Evolutionary conservation across 1,140 invertebrate species (phyloP).

Genomic region (Diabrotica undecimpunctata): DNA sequence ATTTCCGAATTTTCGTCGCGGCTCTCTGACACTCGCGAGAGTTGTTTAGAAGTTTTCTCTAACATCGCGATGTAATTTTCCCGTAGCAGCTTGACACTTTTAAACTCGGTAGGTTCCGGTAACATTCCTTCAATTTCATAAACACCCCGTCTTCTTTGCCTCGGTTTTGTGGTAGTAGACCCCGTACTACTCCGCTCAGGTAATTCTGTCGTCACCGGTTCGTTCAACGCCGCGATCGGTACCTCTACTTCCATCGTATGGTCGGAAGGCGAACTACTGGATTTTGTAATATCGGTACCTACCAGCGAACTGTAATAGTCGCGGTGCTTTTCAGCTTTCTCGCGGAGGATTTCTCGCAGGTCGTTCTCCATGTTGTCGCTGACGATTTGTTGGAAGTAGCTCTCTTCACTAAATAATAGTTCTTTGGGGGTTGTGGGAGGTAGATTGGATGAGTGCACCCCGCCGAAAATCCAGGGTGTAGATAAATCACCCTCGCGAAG

Average conservation of each 20-base stretch:
- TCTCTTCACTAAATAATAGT: background rate
- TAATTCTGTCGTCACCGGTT: background rate
- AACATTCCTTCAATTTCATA: conserved; percentile 26
- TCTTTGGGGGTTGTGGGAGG: conserved; percentile 12
- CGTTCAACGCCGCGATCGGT: background rate
- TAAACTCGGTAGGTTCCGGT: conserved; percentile 27
- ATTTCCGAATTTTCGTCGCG: background rate
- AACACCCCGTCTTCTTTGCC: conserved; percentile 37
- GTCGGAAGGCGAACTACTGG: background rate
- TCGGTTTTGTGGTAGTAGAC: conserved; percentile 14
- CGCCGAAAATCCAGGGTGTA: conserved; percentile 29
- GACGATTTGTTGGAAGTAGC: conserved; percentile 1
- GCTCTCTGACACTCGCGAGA: background rate
- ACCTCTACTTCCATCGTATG: conserved; percentile 28
- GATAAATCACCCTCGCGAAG: conserved; percentile 21
- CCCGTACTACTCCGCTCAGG: conserved; percentile 10
- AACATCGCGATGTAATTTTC: conserved; percentile 40
- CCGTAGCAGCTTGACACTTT: conserved; percentile 38
- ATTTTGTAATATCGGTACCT: conserved; percentile 11
- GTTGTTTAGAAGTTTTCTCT: conserved; percentile 26
- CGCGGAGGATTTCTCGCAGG: conserved; percentile 28
- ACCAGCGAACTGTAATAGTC: conserved; percentile 31
- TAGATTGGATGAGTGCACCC: conserved; percentile 12
- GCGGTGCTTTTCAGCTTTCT: conserved; percentile 33
- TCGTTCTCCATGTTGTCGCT: conserved; percentile 9